These are phyloP conservation scores for Himalopsyche tibetana DNA, from an alignment of 2,888 invertebrate species.

Conservation along the genomic window DNA sequence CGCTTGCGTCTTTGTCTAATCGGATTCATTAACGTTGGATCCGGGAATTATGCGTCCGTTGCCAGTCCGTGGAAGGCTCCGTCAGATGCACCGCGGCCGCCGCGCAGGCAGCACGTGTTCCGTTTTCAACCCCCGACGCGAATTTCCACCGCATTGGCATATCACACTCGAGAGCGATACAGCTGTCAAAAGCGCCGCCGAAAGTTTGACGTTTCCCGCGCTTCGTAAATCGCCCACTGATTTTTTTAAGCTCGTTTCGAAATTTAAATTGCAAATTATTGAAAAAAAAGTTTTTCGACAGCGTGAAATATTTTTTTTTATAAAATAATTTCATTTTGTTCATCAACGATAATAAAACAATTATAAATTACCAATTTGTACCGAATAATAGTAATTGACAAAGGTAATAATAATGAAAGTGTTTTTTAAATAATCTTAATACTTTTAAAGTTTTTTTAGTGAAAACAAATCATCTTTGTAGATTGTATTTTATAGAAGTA, in stretches of 20 bases:
- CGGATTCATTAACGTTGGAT: conserved; percentile 79
- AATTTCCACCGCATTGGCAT: conserved; percentile 67
- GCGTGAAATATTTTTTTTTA: too few species aligned
- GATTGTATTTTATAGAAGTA: too few species aligned
- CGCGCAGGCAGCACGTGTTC: conserved; percentile 69
- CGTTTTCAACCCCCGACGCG: conserved; percentile 64
- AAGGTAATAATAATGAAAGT: too few species aligned
- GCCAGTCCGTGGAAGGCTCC: conserved; percentile 72
- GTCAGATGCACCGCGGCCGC: conserved; percentile 69
- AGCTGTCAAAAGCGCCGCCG: conserved; percentile 71
- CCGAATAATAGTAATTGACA: too few species aligned
- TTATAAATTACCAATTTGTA: too few species aligned
- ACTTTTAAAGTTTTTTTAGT: too few species aligned
- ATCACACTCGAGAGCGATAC: conserved; percentile 67
- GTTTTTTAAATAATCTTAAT: too few species aligned
- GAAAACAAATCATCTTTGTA: too few species aligned
- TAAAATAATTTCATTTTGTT: too few species aligned
- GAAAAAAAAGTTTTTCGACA: neutral
- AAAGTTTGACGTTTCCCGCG: conserved; percentile 63
- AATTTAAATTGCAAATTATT: neutral
- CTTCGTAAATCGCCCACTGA: conserved; percentile 46
- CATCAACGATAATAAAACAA: too few species aligned
- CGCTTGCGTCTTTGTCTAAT: conserved; percentile 70
- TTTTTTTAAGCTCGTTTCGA: neutral
- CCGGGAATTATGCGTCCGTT: conserved; percentile 77